Base-by-base conservation (phyloP, 2,888 invertebrate genomes). In the Caenorhabditis macrosperma region DNA sequence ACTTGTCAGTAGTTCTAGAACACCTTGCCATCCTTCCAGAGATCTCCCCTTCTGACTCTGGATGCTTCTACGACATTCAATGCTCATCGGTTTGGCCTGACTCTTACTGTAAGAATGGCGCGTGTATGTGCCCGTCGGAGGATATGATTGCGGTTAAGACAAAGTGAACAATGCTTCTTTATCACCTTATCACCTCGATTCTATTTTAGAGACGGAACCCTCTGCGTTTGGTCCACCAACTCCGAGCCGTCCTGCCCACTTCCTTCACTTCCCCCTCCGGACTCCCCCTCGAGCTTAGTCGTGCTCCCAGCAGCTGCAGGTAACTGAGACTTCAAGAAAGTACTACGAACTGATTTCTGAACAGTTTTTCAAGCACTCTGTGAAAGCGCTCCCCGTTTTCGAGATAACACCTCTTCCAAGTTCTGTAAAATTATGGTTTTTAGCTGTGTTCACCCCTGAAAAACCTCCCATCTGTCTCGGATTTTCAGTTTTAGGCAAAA, bases 21-120 rank as follows among this genome's bases (percentile, higher is more conserved):
- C 17, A 57, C 10, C n/a, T 20, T 22, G 1, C 38, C 15, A 41
- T 38, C 4, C 24, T 77, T 86, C 48, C 74, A 84, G 82, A 85
- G 69, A 84, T 85, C 54, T 85, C 85, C 38, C 85, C 85, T 1
- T 76, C 77, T 0, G 86, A 86, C 48, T 83, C 84, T 9, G 84
- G 85, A 15, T 86, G 84, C 55, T 82, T 83, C 80, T 86, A 84
- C 63, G 86, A 85, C 46, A 79, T 82, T 12, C 86, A 86, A 46
- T 86, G 86, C 41, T 59, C 81, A 0, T 74, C 86, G n/a, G 86
- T 86, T 12, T 86, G 86, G 86, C 86, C 86, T 0, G 82, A 84
- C 46, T 78, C 86, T 4, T 85, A 82, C 71, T 86, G 86, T 59
- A 82, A 81, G 28, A 82, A 48, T 50, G 86, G 86, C 4, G 69